Evolutionary conservation across 2,113 vertebrate species (phyloP), one percentile per base, ranked within the genome.

Genomic region (Proterorhinus semilunaris): DNA sequence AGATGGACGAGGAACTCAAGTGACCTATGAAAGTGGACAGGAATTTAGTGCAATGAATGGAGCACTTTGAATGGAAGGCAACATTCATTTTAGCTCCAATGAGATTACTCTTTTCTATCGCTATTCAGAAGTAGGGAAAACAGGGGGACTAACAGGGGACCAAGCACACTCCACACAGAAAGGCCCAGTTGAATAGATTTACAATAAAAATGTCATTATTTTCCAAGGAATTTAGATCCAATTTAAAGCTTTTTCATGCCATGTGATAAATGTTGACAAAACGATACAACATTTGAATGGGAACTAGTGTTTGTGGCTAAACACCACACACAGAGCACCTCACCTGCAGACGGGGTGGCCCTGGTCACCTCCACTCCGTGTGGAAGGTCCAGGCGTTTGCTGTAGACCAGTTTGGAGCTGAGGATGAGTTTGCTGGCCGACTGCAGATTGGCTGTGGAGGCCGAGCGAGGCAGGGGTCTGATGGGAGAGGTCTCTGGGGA

Each of bases 361-460:
- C 97, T 93, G 76, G 98, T 92, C 68, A 99, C 95, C 92, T 98
- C 96, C 72, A 98, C 94, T 64, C 94, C 95, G 57, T 89, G 71
- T 13, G 97, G 98, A 57, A 99, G 93, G 81, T 98, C 94, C 46
- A 99, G 88, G 12, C 92, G 92, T 55, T 94, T 94, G 88, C 94
- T 98, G 70, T 96, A 98, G 11, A 99, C 96, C 65, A 99, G 93
- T 74, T 88, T 95, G 70, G 97, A 98, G 86, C 93, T 97, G 88
- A 99, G 91, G 88, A 99, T 98, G 74, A 99, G 95, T 91, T 97
- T 98, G 91, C 96, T 99, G 53, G 97, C 96, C 66, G 98, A 98
- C 75, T 98, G 97, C 72, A 99, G 92, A 85, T 99, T 98, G 79
- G 96, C 97, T 49, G 97, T 95, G 9, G 98, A 99, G 52, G 95